These are phyloP conservation scores for Tachysurus fulvidraco DNA, from an alignment of 2,113 vertebrate species.

Conservation along the genomic window DNA sequence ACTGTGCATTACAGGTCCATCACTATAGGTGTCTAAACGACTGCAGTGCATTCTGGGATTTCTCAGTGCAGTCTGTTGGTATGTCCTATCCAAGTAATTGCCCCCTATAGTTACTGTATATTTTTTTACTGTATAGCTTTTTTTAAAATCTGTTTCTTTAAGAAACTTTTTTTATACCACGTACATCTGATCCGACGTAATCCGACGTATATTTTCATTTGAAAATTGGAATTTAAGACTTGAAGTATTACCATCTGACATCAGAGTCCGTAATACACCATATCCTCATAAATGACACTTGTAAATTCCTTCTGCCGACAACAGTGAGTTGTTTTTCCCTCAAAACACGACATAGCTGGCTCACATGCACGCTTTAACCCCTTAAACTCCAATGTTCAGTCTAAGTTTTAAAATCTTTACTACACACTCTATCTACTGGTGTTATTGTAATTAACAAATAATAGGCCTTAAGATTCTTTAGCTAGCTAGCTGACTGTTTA, in stretches of 20 bases:
- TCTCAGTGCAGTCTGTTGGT: neutral
- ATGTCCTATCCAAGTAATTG: neutral
- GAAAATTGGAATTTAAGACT: neutral
- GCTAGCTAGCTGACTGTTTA: neutral
- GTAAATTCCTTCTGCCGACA: slow-evolving; percentile 5
- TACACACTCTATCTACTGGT: neutral
- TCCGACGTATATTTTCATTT: neutral
- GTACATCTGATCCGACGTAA: neutral
- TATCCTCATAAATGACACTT: slow-evolving; percentile 12
- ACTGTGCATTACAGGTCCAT: neutral
- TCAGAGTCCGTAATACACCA: neutral
- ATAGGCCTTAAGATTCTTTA: too few species aligned
- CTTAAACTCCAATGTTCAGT: neutral
- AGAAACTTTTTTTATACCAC: neutral
- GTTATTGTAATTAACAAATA: neutral
- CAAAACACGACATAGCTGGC: neutral
- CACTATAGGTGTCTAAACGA: too few species aligned
- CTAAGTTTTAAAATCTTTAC: neutral
- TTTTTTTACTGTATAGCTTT: too few species aligned
- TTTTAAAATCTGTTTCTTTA: neutral
- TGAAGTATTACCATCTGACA: neutral
- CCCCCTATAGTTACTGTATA: neutral
- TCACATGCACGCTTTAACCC: neutral
- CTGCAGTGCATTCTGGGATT: neutral
- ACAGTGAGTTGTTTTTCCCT: neutral